These are phyloP conservation scores for Pollimyrus isidori DNA, from an alignment of 2,113 vertebrate species.

Conservation along the genomic window DNA sequence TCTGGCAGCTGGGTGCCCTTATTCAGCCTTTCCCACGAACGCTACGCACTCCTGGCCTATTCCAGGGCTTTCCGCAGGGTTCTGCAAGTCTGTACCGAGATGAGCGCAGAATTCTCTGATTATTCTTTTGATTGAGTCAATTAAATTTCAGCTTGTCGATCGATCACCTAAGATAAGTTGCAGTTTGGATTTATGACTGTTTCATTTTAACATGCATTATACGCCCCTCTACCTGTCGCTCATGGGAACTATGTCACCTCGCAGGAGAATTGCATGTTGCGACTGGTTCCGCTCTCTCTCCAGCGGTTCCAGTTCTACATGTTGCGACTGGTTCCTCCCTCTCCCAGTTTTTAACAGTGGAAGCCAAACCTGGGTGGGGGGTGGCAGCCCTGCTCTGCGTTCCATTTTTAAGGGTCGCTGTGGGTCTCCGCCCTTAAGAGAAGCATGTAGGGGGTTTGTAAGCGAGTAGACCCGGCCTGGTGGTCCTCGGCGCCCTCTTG, in stretches of 20 bases:
- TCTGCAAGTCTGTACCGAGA: not conserved
- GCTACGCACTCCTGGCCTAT: not conserved
- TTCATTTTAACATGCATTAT: not conserved
- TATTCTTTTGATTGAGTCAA: not conserved
- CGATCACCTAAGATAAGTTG: not conserved
- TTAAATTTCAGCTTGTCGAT: not conserved
- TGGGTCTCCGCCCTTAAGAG: not conserved
- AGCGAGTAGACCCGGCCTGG: not conserved
- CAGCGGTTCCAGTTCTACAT: conserved; percentile 2
- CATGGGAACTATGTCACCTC: not conserved
- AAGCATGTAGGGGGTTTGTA: not conserved
- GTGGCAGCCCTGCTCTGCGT: not conserved
- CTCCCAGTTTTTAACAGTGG: not conserved
- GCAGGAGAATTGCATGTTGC: not conserved
- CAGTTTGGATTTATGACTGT: not conserved
- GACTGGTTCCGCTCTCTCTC: conserved; percentile 7
- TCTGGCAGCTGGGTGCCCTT: not conserved
- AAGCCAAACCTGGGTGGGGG: too few species aligned
- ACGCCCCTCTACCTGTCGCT: not conserved
- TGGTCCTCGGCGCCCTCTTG: not conserved
- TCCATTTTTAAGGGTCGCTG: not conserved
- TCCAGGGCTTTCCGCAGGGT: not conserved
- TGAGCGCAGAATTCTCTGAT: not conserved
- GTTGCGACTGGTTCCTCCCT: conserved; percentile 17
- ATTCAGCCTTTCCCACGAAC: not conserved